Evolutionary conservation across 2,113 vertebrate species (phyloP).

Genomic region (Uropsilus gracilis): DNA sequence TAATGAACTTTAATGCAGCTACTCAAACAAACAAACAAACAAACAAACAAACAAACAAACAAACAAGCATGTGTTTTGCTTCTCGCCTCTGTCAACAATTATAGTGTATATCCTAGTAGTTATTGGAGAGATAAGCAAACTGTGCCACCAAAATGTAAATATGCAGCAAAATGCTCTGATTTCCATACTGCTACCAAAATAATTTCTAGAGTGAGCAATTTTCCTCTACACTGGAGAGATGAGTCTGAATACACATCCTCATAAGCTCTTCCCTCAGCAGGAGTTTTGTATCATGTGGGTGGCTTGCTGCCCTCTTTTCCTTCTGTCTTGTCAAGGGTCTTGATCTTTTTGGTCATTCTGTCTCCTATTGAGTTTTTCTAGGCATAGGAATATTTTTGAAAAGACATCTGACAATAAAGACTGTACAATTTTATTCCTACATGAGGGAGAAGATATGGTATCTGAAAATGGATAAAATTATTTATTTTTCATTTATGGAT

Average conservation of each 20-base stretch:
- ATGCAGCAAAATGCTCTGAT: neutral
- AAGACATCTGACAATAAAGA: neutral
- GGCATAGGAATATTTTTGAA: neutral
- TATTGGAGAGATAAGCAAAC: neutral
- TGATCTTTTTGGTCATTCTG: neutral
- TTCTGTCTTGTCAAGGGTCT: neutral
- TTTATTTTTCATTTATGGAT: neutral
- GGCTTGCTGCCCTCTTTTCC: fast-evolving
- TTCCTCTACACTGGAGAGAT: neutral
- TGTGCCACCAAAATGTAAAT: neutral
- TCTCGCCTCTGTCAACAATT: neutral
- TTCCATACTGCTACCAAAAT: neutral
- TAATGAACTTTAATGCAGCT: neutral
- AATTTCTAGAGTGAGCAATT: neutral
- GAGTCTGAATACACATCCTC: fast-evolving
- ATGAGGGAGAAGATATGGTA: neutral
- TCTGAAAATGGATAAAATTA: neutral
- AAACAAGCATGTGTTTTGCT: neutral
- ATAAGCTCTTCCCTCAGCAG: neutral
- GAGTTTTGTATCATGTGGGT: neutral
- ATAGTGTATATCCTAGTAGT: neutral
- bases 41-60: neutral
- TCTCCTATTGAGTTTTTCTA: neutral
- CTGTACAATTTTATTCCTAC: neutral
- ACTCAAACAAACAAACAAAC: too few species aligned